Percentiles rank a stretch among this genome's conserved stretches.
These are phyloP conservation scores for Falco biarmicus DNA, from an alignment of 2,797 vertebrate genomes.

Conservation along the genomic window DNA sequence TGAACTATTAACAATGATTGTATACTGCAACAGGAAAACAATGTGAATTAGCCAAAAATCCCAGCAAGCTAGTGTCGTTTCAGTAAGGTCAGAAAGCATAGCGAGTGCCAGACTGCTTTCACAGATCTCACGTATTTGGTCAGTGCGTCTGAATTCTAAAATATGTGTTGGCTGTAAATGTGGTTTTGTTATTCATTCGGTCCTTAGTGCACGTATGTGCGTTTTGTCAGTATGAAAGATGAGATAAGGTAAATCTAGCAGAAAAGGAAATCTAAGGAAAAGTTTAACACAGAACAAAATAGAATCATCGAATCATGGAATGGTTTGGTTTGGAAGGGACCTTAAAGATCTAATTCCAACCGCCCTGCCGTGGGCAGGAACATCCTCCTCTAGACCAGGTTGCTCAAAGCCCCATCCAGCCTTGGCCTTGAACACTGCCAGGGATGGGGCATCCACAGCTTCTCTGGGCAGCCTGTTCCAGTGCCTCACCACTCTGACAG, in stretches of 20 bases:
- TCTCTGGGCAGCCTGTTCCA: no score
- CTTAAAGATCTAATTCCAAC: no score
- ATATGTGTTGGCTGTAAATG: background rate
- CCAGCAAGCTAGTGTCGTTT: background rate
- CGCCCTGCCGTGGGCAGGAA: no score
- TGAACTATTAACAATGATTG: background rate
- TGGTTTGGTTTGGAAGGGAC: no score
- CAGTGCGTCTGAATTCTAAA: background rate
- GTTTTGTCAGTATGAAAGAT: background rate
- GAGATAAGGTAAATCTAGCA: background rate
- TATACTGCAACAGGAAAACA: background rate
- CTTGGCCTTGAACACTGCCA: no score
- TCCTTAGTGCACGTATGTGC: fast-evolving
- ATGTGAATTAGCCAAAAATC: background rate
- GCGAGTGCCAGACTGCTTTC: background rate
- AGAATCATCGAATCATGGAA: no score
- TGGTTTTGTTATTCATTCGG: background rate
- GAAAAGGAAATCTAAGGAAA: background rate
- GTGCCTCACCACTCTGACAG: no score
- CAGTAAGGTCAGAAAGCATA: fast-evolving
- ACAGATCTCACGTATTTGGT: background rate
- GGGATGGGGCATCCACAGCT: no score
- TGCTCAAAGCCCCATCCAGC: no score
- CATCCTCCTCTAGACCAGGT: no score
- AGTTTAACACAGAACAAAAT: background rate